Evolutionary conservation across 2,797 vertebrate species (phyloP).

Genomic region (Pipistrellus nathusii): DNA sequence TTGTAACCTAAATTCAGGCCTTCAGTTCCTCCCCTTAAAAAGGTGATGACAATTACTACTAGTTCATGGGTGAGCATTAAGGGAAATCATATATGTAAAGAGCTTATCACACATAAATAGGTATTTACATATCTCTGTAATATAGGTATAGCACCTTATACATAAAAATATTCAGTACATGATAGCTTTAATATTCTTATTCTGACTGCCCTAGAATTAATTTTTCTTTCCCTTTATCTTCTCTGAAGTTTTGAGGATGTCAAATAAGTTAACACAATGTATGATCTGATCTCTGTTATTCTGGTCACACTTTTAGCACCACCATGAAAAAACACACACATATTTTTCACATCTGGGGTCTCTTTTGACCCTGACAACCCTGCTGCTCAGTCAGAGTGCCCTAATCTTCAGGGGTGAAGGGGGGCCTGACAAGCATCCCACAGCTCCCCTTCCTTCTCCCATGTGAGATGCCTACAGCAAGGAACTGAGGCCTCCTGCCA

Average conservation of each 20-base stretch:
- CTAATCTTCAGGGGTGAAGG: not conserved
- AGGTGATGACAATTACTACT: not conserved
- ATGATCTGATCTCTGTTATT: not conserved
- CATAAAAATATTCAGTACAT: not conserved
- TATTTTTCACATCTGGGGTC: not conserved
- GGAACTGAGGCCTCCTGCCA: not conserved
- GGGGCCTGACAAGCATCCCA: not conserved
- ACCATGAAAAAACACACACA: not conserved
- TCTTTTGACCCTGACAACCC: not conserved
- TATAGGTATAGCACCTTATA: not conserved
- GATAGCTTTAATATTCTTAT: not conserved
- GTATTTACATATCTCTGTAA: not conserved
- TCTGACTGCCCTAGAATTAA: not conserved
- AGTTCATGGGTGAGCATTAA: not conserved
- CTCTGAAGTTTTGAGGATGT: not conserved
- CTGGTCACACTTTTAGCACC: not conserved
- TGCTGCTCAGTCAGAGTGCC: not conserved
- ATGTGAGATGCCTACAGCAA: not conserved
- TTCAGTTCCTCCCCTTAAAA: not conserved
- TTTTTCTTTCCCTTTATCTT: not conserved
- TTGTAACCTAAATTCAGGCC: not conserved
- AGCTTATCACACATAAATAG: not conserved
- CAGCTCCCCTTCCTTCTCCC: not conserved
- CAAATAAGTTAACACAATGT: not conserved
- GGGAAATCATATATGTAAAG: not conserved